phyloP scores from a whole-genome alignment of 1,140 invertebrate species.

The Muscidifurax raptorellus region DNA sequence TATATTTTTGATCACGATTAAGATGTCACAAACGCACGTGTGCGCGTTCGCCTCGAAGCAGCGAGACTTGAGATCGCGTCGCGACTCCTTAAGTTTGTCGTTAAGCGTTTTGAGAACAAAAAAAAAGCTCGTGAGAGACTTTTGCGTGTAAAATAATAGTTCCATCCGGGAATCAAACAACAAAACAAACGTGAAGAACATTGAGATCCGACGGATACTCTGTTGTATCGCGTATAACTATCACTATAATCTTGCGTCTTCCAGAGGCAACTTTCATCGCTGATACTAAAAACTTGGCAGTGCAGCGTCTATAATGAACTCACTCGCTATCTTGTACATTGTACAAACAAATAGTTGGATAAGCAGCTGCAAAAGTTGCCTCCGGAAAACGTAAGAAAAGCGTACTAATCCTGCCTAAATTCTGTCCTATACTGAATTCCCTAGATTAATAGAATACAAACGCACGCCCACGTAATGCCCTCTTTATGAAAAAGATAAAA shows the following conservation, averaged over 20 bases:
- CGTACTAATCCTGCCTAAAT: constrained; percentile 26
- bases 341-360: neutral
- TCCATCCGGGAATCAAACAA: constrained; percentile 18
- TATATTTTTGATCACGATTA: constrained; percentile 75
- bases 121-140: neutral
- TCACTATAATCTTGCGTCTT: constrained; percentile 21
- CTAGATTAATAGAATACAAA: constrained; percentile 32
- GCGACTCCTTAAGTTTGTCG: constrained; percentile 34
- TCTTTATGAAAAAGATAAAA: constrained; percentile 27
- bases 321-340: neutral
- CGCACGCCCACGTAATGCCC: constrained; percentile 50
- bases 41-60: neutral
- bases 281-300: neutral
- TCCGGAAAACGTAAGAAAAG: constrained; percentile 20
- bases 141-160: neutral
- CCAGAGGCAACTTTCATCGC: constrained; percentile 27
- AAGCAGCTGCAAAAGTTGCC: constrained; percentile 16
- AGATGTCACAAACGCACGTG: constrained; percentile 60
- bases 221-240: constrained; percentile 34
- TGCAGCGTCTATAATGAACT: neutral
- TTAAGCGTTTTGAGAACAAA: neutral
- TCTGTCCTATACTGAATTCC: constrained; percentile 24
- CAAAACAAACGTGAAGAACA: constrained; percentile 41
- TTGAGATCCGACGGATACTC: constrained; percentile 51
- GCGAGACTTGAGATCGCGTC: constrained; percentile 1